phyloP scores from a whole-genome alignment of 2,888 invertebrate species.

The Nebria salina region DNA sequence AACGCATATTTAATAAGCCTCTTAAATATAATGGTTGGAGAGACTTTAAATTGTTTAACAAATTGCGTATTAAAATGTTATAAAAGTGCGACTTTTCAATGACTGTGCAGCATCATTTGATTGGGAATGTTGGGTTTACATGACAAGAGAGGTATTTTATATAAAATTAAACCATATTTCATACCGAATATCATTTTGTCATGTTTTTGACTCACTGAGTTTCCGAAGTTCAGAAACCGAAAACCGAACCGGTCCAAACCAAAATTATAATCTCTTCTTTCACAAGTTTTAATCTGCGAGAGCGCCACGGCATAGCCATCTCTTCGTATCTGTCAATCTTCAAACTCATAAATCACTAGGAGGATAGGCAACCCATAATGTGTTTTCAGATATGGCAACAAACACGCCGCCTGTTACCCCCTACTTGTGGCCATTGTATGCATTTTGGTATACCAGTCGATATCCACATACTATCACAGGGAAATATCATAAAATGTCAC shows the following conservation, averaged over 20 bases:
- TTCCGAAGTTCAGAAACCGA: not conserved
- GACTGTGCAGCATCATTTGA: too few relatives aligned
- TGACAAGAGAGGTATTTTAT: too few relatives aligned
- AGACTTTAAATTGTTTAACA: too few relatives aligned
- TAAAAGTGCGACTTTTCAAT: too few relatives aligned
- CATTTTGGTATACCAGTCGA: slow-evolving; percentile 2
- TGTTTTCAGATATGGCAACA: slow-evolving; percentile 21
- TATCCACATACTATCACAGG: slow-evolving; percentile 2
- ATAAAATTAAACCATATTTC: not conserved
- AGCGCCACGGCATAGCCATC: slow-evolving; percentile 3
- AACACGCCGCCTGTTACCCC: slow-evolving; percentile 9
- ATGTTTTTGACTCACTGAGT: not conserved
- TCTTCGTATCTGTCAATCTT: slow-evolving; percentile 51
- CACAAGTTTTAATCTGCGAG: slow-evolving; percentile 19
- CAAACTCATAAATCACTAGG: slow-evolving; percentile 53
- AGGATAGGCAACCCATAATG: slow-evolving; percentile 46
- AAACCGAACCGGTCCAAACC: slow-evolving; percentile 7
- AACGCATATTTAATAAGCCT: too few relatives aligned
- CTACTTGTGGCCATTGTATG: not conserved
- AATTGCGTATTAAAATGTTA: too few relatives aligned
- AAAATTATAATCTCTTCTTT: slow-evolving; percentile 17
- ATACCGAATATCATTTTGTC: not conserved
- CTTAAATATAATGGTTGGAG: too few relatives aligned
- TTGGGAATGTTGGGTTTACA: too few relatives aligned
- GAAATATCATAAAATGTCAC: not conserved